Conservation (phyloP, 2,888 invertebrate species). For the Phragmatobia fuliginosa region DNA sequence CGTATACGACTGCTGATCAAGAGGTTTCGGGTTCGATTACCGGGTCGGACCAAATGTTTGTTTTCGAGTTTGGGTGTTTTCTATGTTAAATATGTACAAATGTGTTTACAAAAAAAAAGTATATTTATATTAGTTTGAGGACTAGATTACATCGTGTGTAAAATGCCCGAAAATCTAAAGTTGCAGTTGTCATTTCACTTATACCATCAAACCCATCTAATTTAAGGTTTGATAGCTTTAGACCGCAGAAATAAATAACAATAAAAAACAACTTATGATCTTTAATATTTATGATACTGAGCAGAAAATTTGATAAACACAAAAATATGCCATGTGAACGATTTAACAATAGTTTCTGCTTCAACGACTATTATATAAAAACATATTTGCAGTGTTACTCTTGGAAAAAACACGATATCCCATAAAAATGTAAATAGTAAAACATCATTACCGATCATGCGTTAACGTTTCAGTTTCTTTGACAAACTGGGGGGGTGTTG, state of each 20-base stretch:
- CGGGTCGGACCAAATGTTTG: too few species aligned
- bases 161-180: too few species aligned
- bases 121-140: too few species aligned
- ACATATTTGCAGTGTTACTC: slow-evolving; percentile 20
- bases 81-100: too few species aligned
- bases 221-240: neutral
- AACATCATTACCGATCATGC: slow-evolving; percentile 50
- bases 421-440: slow-evolving; percentile 56
- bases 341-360: neutral
- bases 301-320: neutral
- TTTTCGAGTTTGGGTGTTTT: too few species aligned
- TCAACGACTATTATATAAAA: slow-evolving; percentile 1
- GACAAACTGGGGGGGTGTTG: slow-evolving; percentile 49
- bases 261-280: neutral
- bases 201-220: too few species aligned
- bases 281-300: neutral
- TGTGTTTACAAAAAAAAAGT: too few species aligned
- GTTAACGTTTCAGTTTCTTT: slow-evolving; percentile 52
- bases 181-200: too few species aligned
- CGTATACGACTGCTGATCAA: too few species aligned
- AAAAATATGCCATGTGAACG: neutral
- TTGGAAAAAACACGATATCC: slow-evolving; percentile 28
- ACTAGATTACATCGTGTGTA: too few species aligned
- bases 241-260: neutral
- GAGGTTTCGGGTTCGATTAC: too few species aligned